These are phyloP conservation scores for Seira sanloemensis DNA, from an alignment of 2,888 invertebrate species.

Conservation along the genomic window DNA sequence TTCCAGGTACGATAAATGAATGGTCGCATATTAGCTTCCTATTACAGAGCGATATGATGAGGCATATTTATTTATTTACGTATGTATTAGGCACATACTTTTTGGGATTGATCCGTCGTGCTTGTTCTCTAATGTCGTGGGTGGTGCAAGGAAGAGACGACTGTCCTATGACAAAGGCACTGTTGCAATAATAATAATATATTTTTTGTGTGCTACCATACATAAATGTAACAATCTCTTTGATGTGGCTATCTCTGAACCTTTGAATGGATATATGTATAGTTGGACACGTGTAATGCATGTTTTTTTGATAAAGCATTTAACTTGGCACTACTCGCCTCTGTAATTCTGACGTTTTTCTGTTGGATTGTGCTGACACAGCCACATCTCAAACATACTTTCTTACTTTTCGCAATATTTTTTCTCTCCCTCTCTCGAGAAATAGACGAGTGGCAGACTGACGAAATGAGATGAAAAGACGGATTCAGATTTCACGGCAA, in stretches of 20 bases:
- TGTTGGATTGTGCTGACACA: background rate
- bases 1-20: constrained; percentile 37
- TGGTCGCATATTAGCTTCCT: constrained; percentile 2
- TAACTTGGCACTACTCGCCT: background rate
- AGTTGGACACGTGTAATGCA: background rate
- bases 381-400: background rate
- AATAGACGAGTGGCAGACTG: background rate
- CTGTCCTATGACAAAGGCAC: background rate
- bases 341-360: background rate
- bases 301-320: background rate
- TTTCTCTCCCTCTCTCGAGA: background rate
- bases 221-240: background rate
- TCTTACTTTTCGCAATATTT: background rate
- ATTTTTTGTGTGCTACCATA: background rate
- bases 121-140: background rate
- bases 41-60: background rate
- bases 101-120: background rate
- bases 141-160: background rate
- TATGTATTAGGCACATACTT: background rate
- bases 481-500: constrained; percentile 2
- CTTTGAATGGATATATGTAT: background rate
- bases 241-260: too few species aligned
- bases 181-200: background rate
- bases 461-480: constrained; percentile 1
- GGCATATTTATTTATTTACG: background rate